phyloP scores from a whole-genome alignment of 2,113 vertebrate species.

The Oncorhynchus clarkii region DNA sequence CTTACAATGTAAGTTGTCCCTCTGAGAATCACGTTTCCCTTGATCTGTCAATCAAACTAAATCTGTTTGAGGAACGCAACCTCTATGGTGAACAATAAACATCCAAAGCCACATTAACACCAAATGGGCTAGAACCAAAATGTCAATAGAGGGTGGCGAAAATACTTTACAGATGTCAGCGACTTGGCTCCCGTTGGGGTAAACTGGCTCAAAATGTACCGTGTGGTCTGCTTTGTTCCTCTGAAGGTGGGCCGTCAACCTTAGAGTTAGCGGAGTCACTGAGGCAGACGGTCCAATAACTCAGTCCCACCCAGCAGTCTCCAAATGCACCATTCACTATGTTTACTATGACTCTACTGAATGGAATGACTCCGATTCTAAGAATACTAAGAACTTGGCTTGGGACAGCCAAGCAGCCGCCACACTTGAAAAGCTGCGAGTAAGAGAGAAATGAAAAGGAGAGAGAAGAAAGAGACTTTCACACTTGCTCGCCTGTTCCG shows the following conservation, averaged over 20 bases:
- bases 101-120: neutral
- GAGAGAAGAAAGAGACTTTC: neutral
- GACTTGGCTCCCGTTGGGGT: neutral
- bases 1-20: neutral
- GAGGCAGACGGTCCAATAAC: neutral
- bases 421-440: neutral
- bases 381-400: neutral
- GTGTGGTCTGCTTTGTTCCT: neutral
- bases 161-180: neutral
- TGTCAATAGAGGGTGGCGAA: neutral
- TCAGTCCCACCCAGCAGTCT: neutral
- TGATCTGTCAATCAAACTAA: neutral
- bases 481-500: neutral
- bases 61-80: neutral
- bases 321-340: neutral
- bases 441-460: neutral
- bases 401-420: neutral
- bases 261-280: neutral
- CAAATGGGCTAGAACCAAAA: neutral
- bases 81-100: neutral
- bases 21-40: neutral
- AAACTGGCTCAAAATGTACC: neutral
- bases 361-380: neutral
- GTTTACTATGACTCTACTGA: neutral
- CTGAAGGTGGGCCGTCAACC: neutral